Percentiles rank a stretch among this genome's conserved stretches.
These are phyloP conservation scores for Amblyteles armatorius DNA, from an alignment of 2,888 invertebrate species.

Conservation along the genomic window DNA sequence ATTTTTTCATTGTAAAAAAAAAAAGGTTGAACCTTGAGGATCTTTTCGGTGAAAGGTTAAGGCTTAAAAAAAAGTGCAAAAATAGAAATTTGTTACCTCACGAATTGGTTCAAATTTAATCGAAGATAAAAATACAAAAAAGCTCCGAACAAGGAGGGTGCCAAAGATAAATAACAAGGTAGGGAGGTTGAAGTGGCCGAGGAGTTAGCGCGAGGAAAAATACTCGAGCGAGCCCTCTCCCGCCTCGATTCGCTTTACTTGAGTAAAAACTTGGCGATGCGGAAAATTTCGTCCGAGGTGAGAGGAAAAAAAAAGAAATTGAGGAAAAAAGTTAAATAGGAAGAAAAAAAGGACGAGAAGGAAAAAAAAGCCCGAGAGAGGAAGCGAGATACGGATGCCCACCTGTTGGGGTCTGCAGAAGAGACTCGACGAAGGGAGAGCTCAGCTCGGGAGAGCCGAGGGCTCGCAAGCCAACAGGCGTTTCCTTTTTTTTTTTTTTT, in stretches of 20 bases:
- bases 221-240: slow-evolving; percentile 51
- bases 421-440: slow-evolving; percentile 63
- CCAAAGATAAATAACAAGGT: not conserved
- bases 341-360: slow-evolving; percentile 36
- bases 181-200: slow-evolving; percentile 47
- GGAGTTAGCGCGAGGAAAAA: slow-evolving; percentile 37
- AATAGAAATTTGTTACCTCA: not conserved
- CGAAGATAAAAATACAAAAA: not conserved
- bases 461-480: slow-evolving; percentile 63
- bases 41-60: not conserved
- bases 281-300: slow-evolving; percentile 60
- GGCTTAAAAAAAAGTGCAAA: not conserved
- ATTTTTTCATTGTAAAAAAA: not conserved
- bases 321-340: slow-evolving; percentile 40
- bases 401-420: slow-evolving; percentile 62
- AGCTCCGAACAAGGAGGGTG: not conserved
- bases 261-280: slow-evolving; percentile 61
- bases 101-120: not conserved
- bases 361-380: slow-evolving; percentile 37
- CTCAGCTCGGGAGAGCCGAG: slow-evolving; percentile 56
- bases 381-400: slow-evolving; percentile 64
- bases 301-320: slow-evolving; percentile 47
- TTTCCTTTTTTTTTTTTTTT: slow-evolving; percentile 49
- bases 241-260: slow-evolving; percentile 53
- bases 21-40: not conserved